Evolutionary conservation across 2,797 vertebrate genomes (phyloP).

Genomic region (Petrocephalus sullivani): DNA sequence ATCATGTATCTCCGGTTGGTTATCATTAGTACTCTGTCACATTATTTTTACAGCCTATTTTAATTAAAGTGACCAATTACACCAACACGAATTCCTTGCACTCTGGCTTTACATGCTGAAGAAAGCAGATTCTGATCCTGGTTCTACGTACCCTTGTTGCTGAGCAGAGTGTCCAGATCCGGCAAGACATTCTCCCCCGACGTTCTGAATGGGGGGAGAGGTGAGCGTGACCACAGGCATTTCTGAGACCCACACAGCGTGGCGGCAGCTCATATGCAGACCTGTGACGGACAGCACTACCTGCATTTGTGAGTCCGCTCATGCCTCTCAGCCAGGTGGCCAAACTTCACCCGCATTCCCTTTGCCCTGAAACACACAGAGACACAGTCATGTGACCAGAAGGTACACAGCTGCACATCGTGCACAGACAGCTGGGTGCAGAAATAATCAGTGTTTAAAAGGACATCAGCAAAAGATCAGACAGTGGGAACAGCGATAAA

Average conservation of each 20-base stretch:
- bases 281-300: slow-evolving; percentile 36
- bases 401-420: not conserved
- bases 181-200: slow-evolving; percentile 46
- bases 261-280: not conserved
- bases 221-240: not conserved
- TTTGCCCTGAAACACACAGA: slow-evolving; percentile 59
- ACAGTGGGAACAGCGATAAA: not conserved
- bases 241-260: not conserved
- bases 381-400: not conserved
- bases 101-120: not conserved
- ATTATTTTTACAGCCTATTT: not conserved
- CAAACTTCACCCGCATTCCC: slow-evolving; percentile 59
- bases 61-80: not conserved
- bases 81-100: not conserved
- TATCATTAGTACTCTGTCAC: not conserved
- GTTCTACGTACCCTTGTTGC: slow-evolving; percentile 46
- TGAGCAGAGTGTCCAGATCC: slow-evolving; percentile 58
- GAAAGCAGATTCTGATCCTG: not conserved
- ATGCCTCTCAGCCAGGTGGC: slow-evolving; percentile 54
- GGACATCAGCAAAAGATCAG: not conserved
- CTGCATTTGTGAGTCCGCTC: slow-evolving; percentile 50
- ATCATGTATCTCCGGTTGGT: not conserved
- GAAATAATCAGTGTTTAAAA: not conserved
- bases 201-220: slow-evolving; percentile 37
- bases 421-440: not conserved